These are phyloP conservation scores for Pararge aegeria DNA, from an alignment of 1,140 invertebrate species.

Conservation along the genomic window DNA sequence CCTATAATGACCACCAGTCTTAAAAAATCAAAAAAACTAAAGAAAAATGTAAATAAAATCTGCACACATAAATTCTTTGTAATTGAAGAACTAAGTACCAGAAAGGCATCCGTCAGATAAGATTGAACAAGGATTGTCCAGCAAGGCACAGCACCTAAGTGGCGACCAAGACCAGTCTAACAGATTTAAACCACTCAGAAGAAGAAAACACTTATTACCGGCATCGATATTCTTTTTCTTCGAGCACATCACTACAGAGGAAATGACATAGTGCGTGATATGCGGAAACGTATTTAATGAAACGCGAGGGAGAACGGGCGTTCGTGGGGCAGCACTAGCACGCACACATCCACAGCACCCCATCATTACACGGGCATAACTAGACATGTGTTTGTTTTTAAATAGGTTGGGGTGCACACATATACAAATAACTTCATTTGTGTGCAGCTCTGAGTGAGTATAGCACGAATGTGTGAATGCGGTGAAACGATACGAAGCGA, in stretches of 20 bases:
- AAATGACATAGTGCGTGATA: conserved; percentile 78
- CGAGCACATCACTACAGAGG: conserved; percentile 47
- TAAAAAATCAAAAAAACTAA: no score
- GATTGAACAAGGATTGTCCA: no score
- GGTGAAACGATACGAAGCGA: conserved; percentile 20
- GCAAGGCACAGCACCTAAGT: no score
- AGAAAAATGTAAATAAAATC: no score
- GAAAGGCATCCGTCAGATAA: no score
- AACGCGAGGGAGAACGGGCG: conserved; percentile 62
- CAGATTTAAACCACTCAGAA: no score
- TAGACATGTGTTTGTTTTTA: no score
- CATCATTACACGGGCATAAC: neutral
- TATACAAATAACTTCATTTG: neutral
- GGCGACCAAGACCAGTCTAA: no score
- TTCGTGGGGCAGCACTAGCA: conserved; percentile 48
- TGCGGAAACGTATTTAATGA: conserved; percentile 78
- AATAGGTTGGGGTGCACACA: neutral
- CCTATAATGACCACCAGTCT: no score
- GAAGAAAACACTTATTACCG: neutral
- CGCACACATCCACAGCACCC: conserved; percentile 26
- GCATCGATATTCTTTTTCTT: neutral
- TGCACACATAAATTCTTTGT: no score
- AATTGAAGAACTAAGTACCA: no score
- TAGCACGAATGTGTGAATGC: conserved; percentile 1
- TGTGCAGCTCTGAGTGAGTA: neutral